Conservation (phyloP, 2,113 vertebrate species). For the Amphiprion ocellaris region DNA sequence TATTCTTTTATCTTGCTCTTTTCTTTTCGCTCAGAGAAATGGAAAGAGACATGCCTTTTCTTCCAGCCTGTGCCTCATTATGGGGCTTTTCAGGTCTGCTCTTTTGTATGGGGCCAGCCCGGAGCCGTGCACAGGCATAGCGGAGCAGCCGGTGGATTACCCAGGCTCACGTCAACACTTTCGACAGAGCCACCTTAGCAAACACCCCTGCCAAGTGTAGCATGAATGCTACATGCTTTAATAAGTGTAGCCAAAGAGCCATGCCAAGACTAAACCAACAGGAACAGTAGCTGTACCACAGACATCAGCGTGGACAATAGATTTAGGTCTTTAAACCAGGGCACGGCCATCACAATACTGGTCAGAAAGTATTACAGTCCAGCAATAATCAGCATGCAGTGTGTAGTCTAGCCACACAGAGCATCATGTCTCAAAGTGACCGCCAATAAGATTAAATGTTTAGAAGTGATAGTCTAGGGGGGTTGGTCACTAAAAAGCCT, state of each 20-base stretch:
- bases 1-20: slow-evolving; percentile 79
- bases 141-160: slow-evolving; percentile 77
- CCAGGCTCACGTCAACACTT: slow-evolving; percentile 60
- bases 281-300: slow-evolving; percentile 68
- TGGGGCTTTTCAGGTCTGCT: slow-evolving; percentile 80
- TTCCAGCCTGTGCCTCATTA: slow-evolving; percentile 81
- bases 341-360: slow-evolving; percentile 46
- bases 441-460: slow-evolving; percentile 45
- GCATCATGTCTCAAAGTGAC: slow-evolving; percentile 45
- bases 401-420: slow-evolving; percentile 39
- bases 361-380: slow-evolving; percentile 57
- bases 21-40: slow-evolving; percentile 79
- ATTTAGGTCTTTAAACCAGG: slow-evolving; percentile 53
- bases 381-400: slow-evolving; percentile 53
- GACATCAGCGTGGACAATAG: slow-evolving; percentile 67
- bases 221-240: slow-evolving; percentile 72
- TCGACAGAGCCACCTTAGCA: slow-evolving; percentile 47
- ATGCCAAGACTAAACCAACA: slow-evolving; percentile 66
- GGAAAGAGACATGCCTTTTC: slow-evolving; percentile 83
- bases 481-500: slow-evolving; percentile 44
- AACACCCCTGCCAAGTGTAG: slow-evolving; percentile 63
- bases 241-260: slow-evolving; percentile 72
- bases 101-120: slow-evolving; percentile 77
- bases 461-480: slow-evolving; percentile 5
- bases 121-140: slow-evolving; percentile 64